Evolutionary conservation across 1,140 invertebrate genomes (phyloP).

Genomic region (Solenopsis fugax): DNA sequence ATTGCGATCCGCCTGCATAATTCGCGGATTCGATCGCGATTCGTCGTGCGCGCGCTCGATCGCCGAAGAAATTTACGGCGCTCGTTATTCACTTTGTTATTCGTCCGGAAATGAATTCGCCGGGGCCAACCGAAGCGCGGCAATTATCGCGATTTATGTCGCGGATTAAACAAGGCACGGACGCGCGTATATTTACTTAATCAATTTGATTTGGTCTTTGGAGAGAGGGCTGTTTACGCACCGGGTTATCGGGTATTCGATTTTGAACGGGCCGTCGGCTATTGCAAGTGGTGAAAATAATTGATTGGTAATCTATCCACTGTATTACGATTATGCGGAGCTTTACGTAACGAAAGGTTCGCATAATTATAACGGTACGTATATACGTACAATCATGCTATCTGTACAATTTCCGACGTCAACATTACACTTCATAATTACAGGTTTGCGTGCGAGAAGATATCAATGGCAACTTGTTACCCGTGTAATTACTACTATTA

Average conservation of each 20-base stretch:
- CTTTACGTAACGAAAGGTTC: constrained; percentile 22
- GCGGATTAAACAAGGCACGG: constrained; percentile 26
- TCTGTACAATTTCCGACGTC: constrained; percentile 15
- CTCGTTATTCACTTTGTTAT: background rate
- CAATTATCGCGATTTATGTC: constrained; percentile 45
- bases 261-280: background rate
- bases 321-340: constrained; percentile 7
- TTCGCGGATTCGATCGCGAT: constrained; percentile 11
- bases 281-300: constrained; percentile 15
- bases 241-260: background rate
- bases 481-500: constrained; percentile 29
- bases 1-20: background rate
- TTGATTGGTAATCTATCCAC: constrained; percentile 7
- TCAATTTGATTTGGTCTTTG: constrained; percentile 39
- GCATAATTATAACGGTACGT: constrained; percentile 8
- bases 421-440: constrained; percentile 25
- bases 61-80: constrained; percentile 4
- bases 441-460: background rate
- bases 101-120: constrained; percentile 4
- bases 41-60: background rate
- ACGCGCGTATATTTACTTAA: constrained; percentile 35
- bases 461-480: constrained; percentile 29
- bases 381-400: background rate
- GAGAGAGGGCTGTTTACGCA: constrained; percentile 24
- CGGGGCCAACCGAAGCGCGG: background rate